Percentiles rank a stretch among this genome's conserved stretches.
These are phyloP conservation scores for Ligdia adustata DNA, from an alignment of 2,888 invertebrate species.

Conservation along the genomic window DNA sequence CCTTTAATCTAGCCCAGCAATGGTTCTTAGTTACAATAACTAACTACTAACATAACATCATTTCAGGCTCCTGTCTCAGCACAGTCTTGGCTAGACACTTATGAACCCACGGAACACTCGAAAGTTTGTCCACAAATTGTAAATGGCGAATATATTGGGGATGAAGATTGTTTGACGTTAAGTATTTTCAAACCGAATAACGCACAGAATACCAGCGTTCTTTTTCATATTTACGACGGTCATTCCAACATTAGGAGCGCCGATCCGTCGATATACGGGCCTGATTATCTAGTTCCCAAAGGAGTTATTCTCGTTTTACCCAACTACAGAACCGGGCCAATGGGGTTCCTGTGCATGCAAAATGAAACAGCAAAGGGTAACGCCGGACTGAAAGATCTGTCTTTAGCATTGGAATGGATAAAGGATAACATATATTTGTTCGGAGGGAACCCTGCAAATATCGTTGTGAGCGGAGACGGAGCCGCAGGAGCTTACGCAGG, in stretches of 20 bases:
- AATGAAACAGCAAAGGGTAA: constrained; percentile 67
- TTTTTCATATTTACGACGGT: constrained; percentile 72
- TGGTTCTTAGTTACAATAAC: too few species aligned
- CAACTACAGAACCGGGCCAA: constrained; percentile 68
- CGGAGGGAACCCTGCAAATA: constrained; percentile 64
- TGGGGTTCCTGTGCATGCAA: constrained; percentile 68
- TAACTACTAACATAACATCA: too few species aligned
- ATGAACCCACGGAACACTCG: constrained; percentile 44
- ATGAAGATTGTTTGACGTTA: constrained; percentile 63
- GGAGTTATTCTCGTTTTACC: constrained; percentile 63
- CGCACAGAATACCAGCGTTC: constrained; percentile 49
- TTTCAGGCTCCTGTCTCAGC: constrained; percentile 56
- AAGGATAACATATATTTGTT: constrained; percentile 59
- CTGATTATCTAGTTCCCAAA: constrained; percentile 58
- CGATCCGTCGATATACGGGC: constrained; percentile 61
- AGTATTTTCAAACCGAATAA: constrained; percentile 59
- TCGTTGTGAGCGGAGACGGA: constrained; percentile 67
- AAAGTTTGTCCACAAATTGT: constrained; percentile 61
- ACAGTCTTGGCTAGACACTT: constrained; percentile 39
- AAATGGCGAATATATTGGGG: constrained; percentile 44
- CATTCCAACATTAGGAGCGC: constrained; percentile 55
- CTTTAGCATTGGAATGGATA: constrained; percentile 65
- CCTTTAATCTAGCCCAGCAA: too few species aligned
- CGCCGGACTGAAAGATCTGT: constrained; percentile 67
- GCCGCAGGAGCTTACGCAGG: constrained; percentile 62